A percentile compares a stretch with the other conserved stretches of the same genome.
Evolutionary conservation across 2,113 vertebrate genomes (phyloP).

Genomic region (Camarhynchus parvulus): DNA sequence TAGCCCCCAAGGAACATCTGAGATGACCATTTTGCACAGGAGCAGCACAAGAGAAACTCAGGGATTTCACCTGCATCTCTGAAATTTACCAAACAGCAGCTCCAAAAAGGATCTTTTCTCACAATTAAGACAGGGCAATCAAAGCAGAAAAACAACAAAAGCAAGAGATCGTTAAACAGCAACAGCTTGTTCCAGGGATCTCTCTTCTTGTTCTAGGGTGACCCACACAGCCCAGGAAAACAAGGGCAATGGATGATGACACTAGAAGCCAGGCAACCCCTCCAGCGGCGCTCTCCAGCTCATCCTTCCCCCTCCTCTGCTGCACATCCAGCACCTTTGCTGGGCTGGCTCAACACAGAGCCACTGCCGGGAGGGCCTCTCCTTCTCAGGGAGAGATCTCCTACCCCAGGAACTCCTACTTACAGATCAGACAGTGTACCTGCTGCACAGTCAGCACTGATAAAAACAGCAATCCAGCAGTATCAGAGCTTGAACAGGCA

Average conservation of each 20-base stretch:
- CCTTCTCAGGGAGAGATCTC: neutral
- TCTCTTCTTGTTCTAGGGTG: neutral
- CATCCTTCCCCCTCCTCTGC: neutral
- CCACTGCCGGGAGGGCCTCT: neutral
- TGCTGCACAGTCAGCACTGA: neutral
- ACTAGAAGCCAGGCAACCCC: neutral
- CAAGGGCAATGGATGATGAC: accelerated
- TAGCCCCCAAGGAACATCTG: neutral
- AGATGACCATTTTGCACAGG: neutral
- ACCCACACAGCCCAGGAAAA: neutral
- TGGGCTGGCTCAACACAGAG: neutral
- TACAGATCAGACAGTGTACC: neutral
- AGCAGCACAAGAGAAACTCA: neutral
- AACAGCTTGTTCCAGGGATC: neutral
- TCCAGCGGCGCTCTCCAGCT: neutral
- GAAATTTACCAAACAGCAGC: neutral
- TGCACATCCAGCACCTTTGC: neutral
- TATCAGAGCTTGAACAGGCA: neutral
- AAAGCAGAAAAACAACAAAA: neutral
- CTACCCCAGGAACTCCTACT: too few relatives aligned
- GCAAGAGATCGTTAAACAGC: neutral
- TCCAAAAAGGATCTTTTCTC: neutral
- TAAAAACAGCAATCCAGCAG: neutral
- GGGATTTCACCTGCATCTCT: neutral
- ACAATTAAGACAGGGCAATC: neutral